Evolutionary conservation across 2,113 vertebrate species (phyloP), one percentile per base, ranked within the genome.

Genomic region (Tamias sibiricus): DNA sequence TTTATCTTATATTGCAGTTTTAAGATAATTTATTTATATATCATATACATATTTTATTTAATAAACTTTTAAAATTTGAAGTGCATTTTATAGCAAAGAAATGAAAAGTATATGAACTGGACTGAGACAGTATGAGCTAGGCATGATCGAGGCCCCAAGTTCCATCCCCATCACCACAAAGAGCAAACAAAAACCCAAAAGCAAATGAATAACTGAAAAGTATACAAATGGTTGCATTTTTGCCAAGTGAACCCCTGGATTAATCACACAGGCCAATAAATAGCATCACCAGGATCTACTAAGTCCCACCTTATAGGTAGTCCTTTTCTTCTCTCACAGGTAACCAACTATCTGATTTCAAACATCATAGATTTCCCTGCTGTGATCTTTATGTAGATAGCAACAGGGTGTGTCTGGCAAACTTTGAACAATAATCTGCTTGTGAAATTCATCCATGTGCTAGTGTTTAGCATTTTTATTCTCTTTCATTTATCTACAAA

Each of bases 1-100:
- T 47, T 68, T 80, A 94, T 47, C 30, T 85, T 90, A n/a, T 30
- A 88, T 66, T 87, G 7, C 28, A 84, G 24, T 79, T 90, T 84
- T 82, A 83, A 89, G 30, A 94, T 87, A 86, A 76, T 62, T 87
- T 20, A 76, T 59, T 69, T 81, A 86, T 20, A 52, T 75, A n/a
- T 85, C 47, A 82, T 75, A 40, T 71, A 22, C 37, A 84, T 47
- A 68, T 84, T 89, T 54, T 40, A 68, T 74, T 90, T 91, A 91
- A 59, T 59, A 68, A 69, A 66, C 11, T 80, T 86, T 62, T 86
- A 86, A 71, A n/a, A n/a, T n/a, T 85, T 76, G 14, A 79, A 40
- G 14, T 74, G 0, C 42, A 91, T 91, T 57, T 86, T 79, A 49
- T 1, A 72, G n/a, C 4, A 86, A 35, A 91, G 22, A 91, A 90